phyloP scores from a whole-genome alignment of 37 sponge, comb jelly and placozoan species.

The Geodia barretti region DNA sequence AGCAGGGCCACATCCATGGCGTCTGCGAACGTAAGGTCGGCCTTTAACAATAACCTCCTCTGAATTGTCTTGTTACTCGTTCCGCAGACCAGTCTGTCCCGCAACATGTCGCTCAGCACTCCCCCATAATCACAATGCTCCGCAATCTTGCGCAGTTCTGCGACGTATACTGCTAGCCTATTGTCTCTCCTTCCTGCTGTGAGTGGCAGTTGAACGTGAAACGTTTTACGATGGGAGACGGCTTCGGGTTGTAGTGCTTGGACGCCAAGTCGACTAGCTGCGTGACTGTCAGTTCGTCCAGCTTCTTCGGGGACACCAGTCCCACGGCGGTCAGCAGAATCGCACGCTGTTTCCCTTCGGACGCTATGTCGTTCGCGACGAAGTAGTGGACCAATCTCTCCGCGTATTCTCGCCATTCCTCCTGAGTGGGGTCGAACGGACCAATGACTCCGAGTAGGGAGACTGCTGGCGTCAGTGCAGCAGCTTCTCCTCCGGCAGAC shows the following conservation, averaged over 20 bases:
- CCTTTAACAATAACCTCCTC: constrained; percentile 5
- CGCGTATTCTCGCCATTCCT: constrained; percentile 33
- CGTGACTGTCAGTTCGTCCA: constrained; percentile 25
- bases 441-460: constrained; percentile 12
- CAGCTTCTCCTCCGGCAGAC: too few relatives aligned
- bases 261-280: constrained; percentile 16
- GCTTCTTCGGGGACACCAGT: constrained; percentile 21
- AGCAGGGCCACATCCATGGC: constrained; percentile 28
- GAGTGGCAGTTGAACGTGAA: constrained; percentile 31
- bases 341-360: neutral
- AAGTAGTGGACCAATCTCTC: constrained; percentile 10
- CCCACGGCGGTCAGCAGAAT: constrained; percentile 8
- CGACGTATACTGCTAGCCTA: constrained; percentile 35
- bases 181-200: constrained; percentile 24
- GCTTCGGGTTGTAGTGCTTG: constrained; percentile 24
- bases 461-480: too few relatives aligned
- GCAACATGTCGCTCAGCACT: constrained; percentile 20
- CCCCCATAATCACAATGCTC: constrained; percentile 33
- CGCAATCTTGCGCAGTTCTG: constrained; percentile 20
- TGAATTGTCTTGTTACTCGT: constrained; percentile 12
- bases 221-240: constrained; percentile 23
- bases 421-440: constrained; percentile 8
- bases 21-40: constrained; percentile 5
- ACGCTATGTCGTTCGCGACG: constrained; percentile 20
- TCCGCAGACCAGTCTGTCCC: constrained; percentile 47